Conservation (phyloP, 2,888 invertebrate genomes). For the Meloe dianella region DNA sequence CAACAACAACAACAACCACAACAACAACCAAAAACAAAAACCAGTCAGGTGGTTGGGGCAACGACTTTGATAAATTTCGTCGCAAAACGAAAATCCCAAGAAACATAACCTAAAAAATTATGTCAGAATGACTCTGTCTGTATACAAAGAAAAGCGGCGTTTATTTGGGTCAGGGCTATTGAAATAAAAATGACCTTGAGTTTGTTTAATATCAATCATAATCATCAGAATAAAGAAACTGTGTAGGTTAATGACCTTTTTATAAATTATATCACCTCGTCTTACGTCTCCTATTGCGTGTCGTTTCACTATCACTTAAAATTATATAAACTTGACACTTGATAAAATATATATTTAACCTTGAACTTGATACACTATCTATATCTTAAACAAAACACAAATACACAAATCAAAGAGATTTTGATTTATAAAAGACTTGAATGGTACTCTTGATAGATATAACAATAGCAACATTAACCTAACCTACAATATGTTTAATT, state of each 20-base stretch:
- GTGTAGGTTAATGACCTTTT: constrained; percentile 4
- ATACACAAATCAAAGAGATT: neutral
- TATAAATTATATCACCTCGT: neutral
- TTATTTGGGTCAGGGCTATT: constrained; percentile 8
- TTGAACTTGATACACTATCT: constrained; percentile 7
- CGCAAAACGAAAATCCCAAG: neutral
- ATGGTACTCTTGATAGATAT: neutral
- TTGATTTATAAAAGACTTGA: neutral
- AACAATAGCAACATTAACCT: neutral
- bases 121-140: neutral
- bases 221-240: neutral
- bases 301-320: constrained; percentile 4
- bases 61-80: constrained; percentile 1
- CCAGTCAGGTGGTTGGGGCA: neutral
- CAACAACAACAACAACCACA: neutral
- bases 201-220: neutral
- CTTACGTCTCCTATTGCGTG: neutral
- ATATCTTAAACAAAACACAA: neutral
- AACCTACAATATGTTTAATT: neutral
- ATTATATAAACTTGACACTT: constrained; percentile 1
- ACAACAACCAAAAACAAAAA: neutral
- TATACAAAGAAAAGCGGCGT: neutral
- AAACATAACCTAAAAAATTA: neutral
- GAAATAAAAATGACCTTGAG: neutral
- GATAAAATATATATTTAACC: neutral